These are phyloP conservation scores for Tangachromis dhanisi DNA, from an alignment of 2,113 vertebrate species.

Conservation along the genomic window DNA sequence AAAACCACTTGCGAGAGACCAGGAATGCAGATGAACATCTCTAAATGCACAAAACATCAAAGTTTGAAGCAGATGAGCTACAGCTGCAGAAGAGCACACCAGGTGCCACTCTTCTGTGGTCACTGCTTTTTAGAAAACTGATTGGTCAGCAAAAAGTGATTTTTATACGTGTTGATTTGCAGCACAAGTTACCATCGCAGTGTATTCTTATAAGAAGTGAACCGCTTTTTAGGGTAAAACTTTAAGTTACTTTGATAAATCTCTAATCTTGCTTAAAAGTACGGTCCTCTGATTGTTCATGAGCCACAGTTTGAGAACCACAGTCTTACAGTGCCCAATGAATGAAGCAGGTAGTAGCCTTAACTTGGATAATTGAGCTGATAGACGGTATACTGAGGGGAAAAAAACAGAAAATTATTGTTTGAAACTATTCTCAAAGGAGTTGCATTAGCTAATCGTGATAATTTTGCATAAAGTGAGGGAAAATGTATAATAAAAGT, in stretches of 20 bases:
- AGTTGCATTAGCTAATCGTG: neutral
- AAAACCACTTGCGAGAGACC: fast-evolving
- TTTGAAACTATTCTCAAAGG: neutral
- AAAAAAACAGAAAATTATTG: fast-evolving
- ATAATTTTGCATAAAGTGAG: neutral
- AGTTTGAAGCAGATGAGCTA: neutral
- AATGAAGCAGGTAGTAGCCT: neutral
- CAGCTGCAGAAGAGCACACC: neutral
- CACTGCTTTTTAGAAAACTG: neutral
- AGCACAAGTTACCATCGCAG: neutral
- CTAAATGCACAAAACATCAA: neutral
- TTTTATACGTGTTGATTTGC: neutral
- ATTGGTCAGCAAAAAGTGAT: neutral
- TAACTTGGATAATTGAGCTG: neutral
- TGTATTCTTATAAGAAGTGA: neutral
- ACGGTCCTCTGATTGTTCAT: neutral
- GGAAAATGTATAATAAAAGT: neutral
- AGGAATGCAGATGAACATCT: neutral
- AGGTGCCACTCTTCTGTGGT: neutral
- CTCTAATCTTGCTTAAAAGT: neutral
- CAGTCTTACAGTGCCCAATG: neutral
- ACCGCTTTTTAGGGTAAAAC: neutral
- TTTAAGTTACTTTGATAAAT: neutral
- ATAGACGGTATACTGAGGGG: neutral
- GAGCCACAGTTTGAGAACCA: neutral